These are phyloP conservation scores for Helicoverpa zea DNA, from an alignment of 1,140 invertebrate species.

Conservation along the genomic window DNA sequence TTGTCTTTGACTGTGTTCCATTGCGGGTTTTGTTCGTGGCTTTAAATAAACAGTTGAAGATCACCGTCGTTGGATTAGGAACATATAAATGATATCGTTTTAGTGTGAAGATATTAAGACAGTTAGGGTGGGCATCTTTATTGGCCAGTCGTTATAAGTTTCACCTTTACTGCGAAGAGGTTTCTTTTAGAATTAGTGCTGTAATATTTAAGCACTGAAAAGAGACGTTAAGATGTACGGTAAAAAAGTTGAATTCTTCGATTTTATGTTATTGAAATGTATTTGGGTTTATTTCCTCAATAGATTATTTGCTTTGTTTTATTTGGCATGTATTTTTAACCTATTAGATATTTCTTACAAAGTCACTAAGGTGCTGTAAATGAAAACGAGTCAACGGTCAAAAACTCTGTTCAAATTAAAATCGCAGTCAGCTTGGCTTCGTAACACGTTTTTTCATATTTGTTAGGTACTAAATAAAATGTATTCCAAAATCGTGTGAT, in stretches of 20 bases:
- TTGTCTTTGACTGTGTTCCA: not conserved
- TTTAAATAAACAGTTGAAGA: not conserved
- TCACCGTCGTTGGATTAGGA: conserved; percentile 29
- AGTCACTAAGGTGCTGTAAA: too few species aligned
- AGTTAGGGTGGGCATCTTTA: conserved; percentile 56
- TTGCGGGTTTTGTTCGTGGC: not conserved
- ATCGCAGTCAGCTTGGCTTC: too few species aligned
- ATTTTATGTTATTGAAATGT: conserved; percentile 16
- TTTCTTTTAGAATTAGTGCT: conserved; percentile 61
- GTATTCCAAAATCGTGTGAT: too few species aligned
- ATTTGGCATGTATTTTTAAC: not conserved
- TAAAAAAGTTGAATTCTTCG: not conserved
- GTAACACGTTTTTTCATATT: too few species aligned
- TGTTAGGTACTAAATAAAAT: too few species aligned
- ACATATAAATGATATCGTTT: not conserved
- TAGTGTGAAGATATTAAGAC: conserved; percentile 18
- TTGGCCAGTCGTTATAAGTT: conserved; percentile 59
- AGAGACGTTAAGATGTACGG: conserved; percentile 21
- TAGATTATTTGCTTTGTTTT: not conserved
- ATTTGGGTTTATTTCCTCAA: not conserved
- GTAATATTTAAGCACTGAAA: conserved; percentile 57
- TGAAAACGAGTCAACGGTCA: too few species aligned
- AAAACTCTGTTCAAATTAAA: too few species aligned
- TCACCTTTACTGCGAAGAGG: conserved; percentile 57
- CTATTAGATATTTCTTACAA: not conserved